phyloP scores from a whole-genome alignment of 2,113 vertebrate species.

The Serranochromis macrocephalus region DNA sequence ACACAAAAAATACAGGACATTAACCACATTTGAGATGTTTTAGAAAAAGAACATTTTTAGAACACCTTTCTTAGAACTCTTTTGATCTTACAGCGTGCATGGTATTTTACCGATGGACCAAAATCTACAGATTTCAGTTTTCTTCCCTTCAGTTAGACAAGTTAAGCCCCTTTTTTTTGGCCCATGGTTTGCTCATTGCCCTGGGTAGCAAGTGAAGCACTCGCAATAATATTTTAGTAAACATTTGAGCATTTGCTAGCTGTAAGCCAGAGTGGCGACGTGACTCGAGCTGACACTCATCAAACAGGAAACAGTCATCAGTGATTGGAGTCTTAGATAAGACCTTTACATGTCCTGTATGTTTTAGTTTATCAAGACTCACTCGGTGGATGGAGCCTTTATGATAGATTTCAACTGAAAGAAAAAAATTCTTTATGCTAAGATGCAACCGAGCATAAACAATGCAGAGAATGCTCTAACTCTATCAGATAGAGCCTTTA shows the following conservation, averaged over 20 bases:
- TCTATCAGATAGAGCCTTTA: background rate
- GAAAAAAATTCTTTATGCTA: background rate
- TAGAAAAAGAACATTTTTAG: background rate
- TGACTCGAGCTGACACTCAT: background rate
- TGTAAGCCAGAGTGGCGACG: rapidly evolving
- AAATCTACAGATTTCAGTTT: background rate
- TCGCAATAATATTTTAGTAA: background rate
- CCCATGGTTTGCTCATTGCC: background rate
- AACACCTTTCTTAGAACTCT: background rate
- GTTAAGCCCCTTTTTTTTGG: background rate
- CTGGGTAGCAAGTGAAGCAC: rapidly evolving
- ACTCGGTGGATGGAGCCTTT: background rate
- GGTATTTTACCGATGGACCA: background rate
- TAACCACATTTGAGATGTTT: background rate
- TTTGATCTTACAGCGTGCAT: rapidly evolving
- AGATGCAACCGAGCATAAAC: background rate
- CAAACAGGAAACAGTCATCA: background rate
- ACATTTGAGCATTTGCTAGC: background rate
- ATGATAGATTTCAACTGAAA: background rate
- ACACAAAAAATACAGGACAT: background rate
- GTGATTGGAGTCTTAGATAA: background rate
- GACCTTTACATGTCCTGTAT: background rate
- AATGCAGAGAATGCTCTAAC: background rate
- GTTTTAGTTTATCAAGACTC: background rate
- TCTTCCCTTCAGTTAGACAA: background rate